Conservation (phyloP, 2,888 invertebrate species). For the Tachina grossa region DNA sequence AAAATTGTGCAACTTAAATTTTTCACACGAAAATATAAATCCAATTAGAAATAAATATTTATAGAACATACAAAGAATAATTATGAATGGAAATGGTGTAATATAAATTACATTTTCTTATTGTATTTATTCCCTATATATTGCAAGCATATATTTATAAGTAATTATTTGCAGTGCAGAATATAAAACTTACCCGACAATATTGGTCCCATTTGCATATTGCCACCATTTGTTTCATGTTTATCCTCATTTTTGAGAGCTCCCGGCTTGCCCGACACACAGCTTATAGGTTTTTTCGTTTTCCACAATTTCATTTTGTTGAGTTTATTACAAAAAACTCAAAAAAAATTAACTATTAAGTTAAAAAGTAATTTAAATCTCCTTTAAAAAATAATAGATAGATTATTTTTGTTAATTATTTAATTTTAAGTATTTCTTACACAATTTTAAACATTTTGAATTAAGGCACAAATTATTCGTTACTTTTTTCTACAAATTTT, state of each 20-base stretch:
- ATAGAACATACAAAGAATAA: no score
- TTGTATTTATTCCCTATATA: no score
- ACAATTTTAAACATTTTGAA: slow-evolving; percentile 46
- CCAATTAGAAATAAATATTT: no score
- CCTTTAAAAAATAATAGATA: not conserved
- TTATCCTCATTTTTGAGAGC: slow-evolving; percentile 79
- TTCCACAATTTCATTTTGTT: slow-evolving; percentile 82
- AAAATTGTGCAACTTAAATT: no score
- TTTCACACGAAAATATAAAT: no score
- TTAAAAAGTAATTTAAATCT: not conserved
- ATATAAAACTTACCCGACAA: slow-evolving; percentile 78
- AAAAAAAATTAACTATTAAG: not conserved
- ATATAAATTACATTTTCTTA: no score
- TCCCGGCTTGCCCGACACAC: slow-evolving; percentile 81
- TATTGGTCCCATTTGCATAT: slow-evolving; percentile 80
- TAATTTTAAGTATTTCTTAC: slow-evolving; percentile 1
- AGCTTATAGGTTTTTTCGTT: slow-evolving; percentile 82
- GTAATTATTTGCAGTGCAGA: not conserved
- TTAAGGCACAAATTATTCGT: slow-evolving; percentile 22
- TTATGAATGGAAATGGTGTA: no score
- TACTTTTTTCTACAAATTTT: not conserved
- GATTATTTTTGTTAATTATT: not conserved
- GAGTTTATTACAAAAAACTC: slow-evolving; percentile 1
- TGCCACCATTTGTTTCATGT: slow-evolving; percentile 74
- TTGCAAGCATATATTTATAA: not conserved